A percentile compares a stretch with the other conserved stretches of the same genome.
Evolutionary conservation across 2,113 vertebrate species (phyloP).

Genomic region (Onychorhynchus coronatus): DNA sequence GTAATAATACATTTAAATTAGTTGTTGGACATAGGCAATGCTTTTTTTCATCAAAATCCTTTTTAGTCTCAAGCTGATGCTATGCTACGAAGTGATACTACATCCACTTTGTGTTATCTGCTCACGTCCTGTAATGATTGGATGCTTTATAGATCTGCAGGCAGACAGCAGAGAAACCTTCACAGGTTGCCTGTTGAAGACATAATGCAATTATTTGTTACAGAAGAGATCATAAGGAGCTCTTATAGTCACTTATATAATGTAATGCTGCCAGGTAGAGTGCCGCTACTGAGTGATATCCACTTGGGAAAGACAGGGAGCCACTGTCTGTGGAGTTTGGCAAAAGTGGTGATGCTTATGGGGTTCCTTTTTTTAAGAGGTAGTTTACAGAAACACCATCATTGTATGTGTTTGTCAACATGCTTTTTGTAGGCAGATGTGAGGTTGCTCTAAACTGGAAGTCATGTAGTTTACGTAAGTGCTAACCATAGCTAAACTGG

Average conservation of each 20-base stretch:
- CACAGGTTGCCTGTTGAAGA: not conserved
- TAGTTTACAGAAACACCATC: not conserved
- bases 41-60: not conserved
- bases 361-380: not conserved
- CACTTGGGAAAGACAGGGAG: not conserved
- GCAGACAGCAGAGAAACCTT: not conserved
- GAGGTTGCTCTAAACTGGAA: constrained; percentile 32
- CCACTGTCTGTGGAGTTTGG: not conserved
- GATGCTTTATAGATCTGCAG: not conserved
- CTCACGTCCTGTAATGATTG: not conserved
- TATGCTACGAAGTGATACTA: not conserved
- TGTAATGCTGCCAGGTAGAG: not conserved
- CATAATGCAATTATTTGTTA: not conserved
- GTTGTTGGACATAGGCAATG: not conserved
- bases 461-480: constrained; percentile 40
- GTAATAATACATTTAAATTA: not conserved
- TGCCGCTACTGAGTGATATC: not conserved
- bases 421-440: constrained; percentile 50
- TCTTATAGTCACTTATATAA: not conserved
- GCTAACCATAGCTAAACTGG: constrained; percentile 59
- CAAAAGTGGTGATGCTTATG: not conserved
- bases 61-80: not conserved
- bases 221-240: not conserved
- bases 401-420: not conserved
- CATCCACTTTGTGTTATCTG: not conserved